Percentiles rank a stretch among this genome's conserved stretches.
These are phyloP conservation scores for Hyperoplus lanceolatus DNA, from an alignment of 2,797 vertebrate species.

Conservation along the genomic window DNA sequence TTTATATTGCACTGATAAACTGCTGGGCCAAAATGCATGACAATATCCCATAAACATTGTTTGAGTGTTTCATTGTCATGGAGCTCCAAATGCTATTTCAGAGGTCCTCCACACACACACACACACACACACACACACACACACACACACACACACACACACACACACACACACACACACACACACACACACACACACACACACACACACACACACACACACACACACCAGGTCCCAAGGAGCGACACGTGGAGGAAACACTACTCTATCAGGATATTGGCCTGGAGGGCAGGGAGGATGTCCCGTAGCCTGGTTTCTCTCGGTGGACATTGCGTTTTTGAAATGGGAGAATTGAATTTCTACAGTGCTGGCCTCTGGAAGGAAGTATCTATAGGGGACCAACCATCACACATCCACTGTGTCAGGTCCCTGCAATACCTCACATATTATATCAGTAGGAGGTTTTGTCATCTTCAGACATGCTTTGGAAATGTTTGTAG, in stretches of 20 bases:
- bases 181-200: too few relatives aligned
- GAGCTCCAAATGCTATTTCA: constrained; percentile 3
- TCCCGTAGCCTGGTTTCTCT: constrained; percentile 38
- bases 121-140: too few relatives aligned
- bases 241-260: constrained; percentile 55
- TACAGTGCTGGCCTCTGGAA: constrained; percentile 36
- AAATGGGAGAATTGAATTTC: constrained; percentile 23
- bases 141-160: too few relatives aligned
- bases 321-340: constrained; percentile 21
- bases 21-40: neutral
- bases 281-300: constrained; percentile 45
- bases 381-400: constrained; percentile 36
- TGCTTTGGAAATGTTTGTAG: neutral
- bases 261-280: constrained; percentile 51
- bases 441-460: neutral
- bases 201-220: too few relatives aligned
- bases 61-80: constrained; percentile 1
- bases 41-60: neutral
- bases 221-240: constrained; percentile 3
- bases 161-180: too few relatives aligned
- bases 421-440: neutral
- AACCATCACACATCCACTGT: constrained; percentile 17
- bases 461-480: neutral
- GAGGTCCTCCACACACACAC: constrained; percentile 3
- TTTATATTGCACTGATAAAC: neutral